Conservation (phyloP, 2,797 vertebrate species). For the Parauchenoglanis punctatus region DNA sequence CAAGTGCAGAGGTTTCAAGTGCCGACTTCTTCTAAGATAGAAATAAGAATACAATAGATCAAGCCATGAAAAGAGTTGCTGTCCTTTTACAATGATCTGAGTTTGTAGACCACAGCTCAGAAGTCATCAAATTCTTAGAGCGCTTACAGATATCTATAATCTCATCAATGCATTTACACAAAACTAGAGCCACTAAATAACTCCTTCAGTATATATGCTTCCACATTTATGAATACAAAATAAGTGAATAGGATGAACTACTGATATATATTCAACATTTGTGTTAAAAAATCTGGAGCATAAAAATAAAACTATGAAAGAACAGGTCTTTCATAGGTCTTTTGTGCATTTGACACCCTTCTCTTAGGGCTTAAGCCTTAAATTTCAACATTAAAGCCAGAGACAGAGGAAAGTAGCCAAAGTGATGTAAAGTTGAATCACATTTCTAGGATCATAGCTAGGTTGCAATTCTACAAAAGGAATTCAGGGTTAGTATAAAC, state of each 20-base stretch:
- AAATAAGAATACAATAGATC: slow-evolving; percentile 77
- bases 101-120: slow-evolving; percentile 45
- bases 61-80: slow-evolving; percentile 67
- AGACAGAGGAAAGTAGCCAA: not conserved
- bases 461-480: slow-evolving; percentile 35
- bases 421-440: not conserved
- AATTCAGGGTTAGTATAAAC: slow-evolving; percentile 20
- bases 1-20: slow-evolving; percentile 66
- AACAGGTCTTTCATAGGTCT: not conserved
- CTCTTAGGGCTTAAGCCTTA: not conserved
- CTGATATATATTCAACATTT: not conserved
- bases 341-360: not conserved
- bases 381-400: not conserved
- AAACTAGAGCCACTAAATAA: not conserved
- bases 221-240: slow-evolving; percentile 1
- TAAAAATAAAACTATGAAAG: not conserved
- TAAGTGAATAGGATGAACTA: not conserved
- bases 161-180: not conserved
- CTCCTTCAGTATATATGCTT: not conserved
- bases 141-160: not conserved
- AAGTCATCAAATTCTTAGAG: not conserved
- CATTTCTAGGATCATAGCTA: slow-evolving; percentile 11
- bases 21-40: slow-evolving; percentile 62
- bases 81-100: slow-evolving; percentile 69
- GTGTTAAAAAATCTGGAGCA: not conserved